phyloP scores from a whole-genome alignment of 2,888 invertebrate species.

The Polylopha cassiicola region DNA sequence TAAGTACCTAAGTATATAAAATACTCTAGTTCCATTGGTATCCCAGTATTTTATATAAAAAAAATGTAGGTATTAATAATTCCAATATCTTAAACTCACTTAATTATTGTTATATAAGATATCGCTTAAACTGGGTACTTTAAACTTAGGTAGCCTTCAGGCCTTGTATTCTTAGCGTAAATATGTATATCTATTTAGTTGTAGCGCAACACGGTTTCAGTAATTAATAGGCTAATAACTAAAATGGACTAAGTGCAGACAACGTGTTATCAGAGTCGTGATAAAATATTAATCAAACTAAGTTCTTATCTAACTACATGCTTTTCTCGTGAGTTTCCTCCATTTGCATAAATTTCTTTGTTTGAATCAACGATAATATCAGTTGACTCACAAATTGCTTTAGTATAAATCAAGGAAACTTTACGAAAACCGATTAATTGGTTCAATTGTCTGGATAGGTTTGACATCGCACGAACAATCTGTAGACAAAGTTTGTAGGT shows the following conservation, averaged over 20 bases:
- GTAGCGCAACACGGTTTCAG: too few relatives aligned
- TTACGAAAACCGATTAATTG: conserved; percentile 62
- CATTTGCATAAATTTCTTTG: conserved; percentile 18
- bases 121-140: too few relatives aligned
- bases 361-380: conserved; percentile 16
- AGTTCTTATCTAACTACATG: conserved; percentile 3
- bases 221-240: too few relatives aligned
- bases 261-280: conserved; percentile 3
- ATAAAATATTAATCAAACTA: conserved; percentile 6
- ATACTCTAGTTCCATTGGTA: too few relatives aligned
- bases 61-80: too few relatives aligned
- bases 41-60: too few relatives aligned
- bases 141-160: too few relatives aligned
- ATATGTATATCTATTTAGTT: too few relatives aligned
- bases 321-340: conserved; percentile 2
- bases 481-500: conserved; percentile 64
- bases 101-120: too few relatives aligned
- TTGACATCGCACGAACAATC: conserved; percentile 64
- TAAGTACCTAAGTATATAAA: too few relatives aligned
- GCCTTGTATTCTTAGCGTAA: too few relatives aligned
- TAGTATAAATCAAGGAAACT: conserved; percentile 42
- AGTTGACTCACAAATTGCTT: conserved; percentile 19
- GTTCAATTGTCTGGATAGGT: conserved; percentile 63
- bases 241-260: conserved; percentile 1
- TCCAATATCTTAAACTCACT: too few relatives aligned